Conservation (phyloP, 2,888 invertebrate species). For the Lacanobia oleracea region DNA sequence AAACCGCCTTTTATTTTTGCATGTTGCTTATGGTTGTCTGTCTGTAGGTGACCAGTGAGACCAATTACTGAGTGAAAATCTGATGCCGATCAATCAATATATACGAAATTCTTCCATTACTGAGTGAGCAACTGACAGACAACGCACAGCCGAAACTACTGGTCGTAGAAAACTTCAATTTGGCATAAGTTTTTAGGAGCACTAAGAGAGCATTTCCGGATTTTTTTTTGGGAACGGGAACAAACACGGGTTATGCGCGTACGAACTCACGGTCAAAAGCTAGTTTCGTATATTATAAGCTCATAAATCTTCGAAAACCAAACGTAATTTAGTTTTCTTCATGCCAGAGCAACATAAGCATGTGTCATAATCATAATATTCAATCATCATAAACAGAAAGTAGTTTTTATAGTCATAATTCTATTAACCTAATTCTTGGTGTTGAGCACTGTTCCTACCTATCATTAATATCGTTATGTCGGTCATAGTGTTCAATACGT, state of each 20-base stretch:
- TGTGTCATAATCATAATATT: background rate
- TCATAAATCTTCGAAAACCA: background rate
- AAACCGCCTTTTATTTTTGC: background rate
- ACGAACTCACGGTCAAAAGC: no score
- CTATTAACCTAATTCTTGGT: constrained; percentile 22
- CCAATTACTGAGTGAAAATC: background rate
- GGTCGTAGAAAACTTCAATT: no score
- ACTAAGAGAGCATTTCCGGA: no score
- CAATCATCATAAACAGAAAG: constrained; percentile 14
- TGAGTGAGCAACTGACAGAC: no score
- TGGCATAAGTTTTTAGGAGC: no score
- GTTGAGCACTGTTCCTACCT: background rate
- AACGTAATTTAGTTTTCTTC: background rate
- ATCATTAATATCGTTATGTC: constrained; percentile 10
- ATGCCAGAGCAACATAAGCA: background rate
- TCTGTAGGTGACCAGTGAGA: background rate
- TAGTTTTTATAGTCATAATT: constrained; percentile 3
- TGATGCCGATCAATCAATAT: background rate
- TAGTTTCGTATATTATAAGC: no score
- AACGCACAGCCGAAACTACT: no score
- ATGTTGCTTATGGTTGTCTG: background rate
- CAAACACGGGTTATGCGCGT: no score
- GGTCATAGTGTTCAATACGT: background rate
- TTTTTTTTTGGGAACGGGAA: no score
- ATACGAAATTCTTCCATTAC: no score